Percentiles rank a stretch among this genome's conserved stretches.
phyloP scores from a whole-genome alignment of 2,888 invertebrate species.

The Catocala nupta region DNA sequence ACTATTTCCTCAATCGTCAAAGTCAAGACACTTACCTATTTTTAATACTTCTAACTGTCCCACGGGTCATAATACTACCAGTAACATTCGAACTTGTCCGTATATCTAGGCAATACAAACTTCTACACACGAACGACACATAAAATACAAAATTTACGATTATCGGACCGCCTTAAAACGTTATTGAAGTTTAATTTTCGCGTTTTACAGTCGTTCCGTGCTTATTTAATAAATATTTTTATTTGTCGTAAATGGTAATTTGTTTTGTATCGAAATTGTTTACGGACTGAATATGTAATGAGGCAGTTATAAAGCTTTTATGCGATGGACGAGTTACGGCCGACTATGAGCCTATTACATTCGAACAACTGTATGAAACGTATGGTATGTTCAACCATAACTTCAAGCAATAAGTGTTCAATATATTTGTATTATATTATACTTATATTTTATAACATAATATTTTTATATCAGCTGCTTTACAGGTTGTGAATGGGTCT shows the following conservation, averaged over 20 bases:
- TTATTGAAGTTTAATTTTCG: constrained; percentile 73
- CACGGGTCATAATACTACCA: neutral
- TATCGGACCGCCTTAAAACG: constrained; percentile 67
- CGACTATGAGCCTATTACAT: constrained; percentile 8
- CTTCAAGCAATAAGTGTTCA: constrained; percentile 5
- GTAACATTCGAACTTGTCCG: constrained; percentile 12
- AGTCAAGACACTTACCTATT: neutral
- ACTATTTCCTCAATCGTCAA: too few relatives aligned
- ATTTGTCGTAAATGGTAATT: constrained; percentile 65
- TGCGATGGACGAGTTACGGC: constrained; percentile 31
- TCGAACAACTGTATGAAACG: constrained; percentile 9
- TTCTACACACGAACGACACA: constrained; percentile 53
- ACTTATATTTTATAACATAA: constrained; percentile 16
- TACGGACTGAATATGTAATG: constrained; percentile 47
- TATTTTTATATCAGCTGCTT: constrained; percentile 8
- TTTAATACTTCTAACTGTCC: neutral
- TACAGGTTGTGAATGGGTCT: constrained; percentile 6
- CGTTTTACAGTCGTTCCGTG: constrained; percentile 74
- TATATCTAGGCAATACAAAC: constrained; percentile 61
- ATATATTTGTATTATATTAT: constrained; percentile 11
- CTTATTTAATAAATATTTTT: constrained; percentile 69
- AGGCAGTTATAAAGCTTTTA: constrained; percentile 18
- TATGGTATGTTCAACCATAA: constrained; percentile 3
- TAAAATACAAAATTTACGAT: constrained; percentile 74
- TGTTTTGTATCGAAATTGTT: constrained; percentile 56